These are phyloP conservation scores for Argyra leucocephala DNA, from an alignment of 2,888 invertebrate genomes.

Conservation along the genomic window DNA sequence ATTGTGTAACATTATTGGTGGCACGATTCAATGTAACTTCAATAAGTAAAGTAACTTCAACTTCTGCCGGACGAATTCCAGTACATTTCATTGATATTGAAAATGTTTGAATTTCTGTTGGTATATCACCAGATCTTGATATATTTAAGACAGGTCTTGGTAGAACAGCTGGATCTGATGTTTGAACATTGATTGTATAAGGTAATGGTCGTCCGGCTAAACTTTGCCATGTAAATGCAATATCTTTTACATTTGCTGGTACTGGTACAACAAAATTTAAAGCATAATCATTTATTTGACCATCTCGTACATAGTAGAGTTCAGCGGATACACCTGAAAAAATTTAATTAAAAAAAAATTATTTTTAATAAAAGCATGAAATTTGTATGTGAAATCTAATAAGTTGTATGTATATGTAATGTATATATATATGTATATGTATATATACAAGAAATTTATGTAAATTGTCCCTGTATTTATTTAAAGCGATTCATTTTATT, in stretches of 20 bases:
- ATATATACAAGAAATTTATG: too few species aligned
- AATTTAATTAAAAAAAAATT: too few species aligned
- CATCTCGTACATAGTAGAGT: conserved; percentile 83
- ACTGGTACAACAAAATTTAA: conserved; percentile 80
- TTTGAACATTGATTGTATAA: conserved; percentile 69
- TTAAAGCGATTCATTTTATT: too few species aligned
- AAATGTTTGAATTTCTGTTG: conserved; percentile 68
- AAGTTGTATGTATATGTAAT: too few species aligned
- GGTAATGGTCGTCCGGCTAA: conserved; percentile 68
- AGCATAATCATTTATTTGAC: conserved; percentile 83
- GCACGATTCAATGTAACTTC: conserved; percentile 65
- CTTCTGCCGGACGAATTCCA: conserved; percentile 70
- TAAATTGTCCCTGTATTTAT: too few species aligned
- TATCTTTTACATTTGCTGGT: conserved; percentile 69
- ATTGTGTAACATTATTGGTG: conserved; percentile 58
- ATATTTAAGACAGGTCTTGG: conserved; percentile 72
- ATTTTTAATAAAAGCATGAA: too few species aligned
- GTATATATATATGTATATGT: too few species aligned
- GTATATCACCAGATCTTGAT: conserved; percentile 67
- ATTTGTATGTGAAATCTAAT: too few species aligned
- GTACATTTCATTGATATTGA: conserved; percentile 73
- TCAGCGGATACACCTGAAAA: conserved; percentile 72
- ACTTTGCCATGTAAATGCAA: conserved; percentile 89
- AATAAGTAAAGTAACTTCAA: conserved; percentile 70
- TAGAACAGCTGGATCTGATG: conserved; percentile 65